phyloP scores from a whole-genome alignment of 2,888 invertebrate species.

The Chirona hameri region DNA sequence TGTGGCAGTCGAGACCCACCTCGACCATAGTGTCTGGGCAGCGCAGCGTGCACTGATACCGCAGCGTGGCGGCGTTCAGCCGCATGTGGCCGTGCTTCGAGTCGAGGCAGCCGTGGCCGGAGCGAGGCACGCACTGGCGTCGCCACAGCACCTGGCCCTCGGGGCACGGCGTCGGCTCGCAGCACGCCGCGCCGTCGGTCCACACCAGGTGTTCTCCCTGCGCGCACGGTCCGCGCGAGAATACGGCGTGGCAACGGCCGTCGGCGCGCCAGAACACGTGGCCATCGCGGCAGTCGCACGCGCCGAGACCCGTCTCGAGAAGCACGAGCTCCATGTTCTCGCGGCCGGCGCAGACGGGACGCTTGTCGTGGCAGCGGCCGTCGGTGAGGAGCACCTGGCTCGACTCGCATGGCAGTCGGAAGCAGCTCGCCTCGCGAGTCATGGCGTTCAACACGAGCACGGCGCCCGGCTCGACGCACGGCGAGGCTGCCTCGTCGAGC shows the following conservation, averaged over 20 bases:
- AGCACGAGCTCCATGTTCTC: conserved; percentile 6
- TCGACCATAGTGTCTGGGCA: neutral
- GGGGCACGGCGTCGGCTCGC: conserved; percentile 1
- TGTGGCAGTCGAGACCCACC: neutral
- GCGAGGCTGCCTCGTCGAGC: neutral
- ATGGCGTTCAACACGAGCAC: neutral
- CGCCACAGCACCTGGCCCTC: neutral
- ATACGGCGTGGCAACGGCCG: neutral
- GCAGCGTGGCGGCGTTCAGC: neutral
- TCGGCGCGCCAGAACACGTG: neutral
- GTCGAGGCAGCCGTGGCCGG: conserved; percentile 8
- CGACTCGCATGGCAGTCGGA: neutral
- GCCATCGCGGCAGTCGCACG: conserved; percentile 9
- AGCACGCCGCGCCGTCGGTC: neutral
- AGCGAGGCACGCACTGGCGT: neutral
- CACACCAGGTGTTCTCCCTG: neutral
- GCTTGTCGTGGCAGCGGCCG: neutral
- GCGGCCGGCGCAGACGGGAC: neutral
- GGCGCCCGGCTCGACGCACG: neutral
- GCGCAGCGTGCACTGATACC: neutral
- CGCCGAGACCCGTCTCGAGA: neutral
- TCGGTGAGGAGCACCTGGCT: neutral
- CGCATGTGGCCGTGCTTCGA: neutral
- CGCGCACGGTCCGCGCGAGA: conserved; percentile 12
- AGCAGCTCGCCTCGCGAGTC: neutral